These are phyloP conservation scores for Sanderia malayensis DNA, from an alignment of 30 jellyfish, hydroid and myxozoan species.

Conservation along the genomic window DNA sequence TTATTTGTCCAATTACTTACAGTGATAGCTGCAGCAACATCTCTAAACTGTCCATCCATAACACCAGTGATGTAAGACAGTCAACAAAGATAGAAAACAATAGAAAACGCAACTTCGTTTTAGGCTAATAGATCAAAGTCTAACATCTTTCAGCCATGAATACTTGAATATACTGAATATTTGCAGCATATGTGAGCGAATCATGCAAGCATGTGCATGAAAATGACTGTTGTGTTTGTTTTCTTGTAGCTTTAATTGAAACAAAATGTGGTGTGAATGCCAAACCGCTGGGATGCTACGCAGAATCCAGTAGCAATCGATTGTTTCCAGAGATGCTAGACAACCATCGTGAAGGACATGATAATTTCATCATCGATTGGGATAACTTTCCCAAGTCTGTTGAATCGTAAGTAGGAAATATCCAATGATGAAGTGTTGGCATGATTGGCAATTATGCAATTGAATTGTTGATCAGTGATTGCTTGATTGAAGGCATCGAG, in stretches of 20 bases:
- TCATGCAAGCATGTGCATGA: too few species aligned
- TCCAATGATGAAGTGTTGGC: neutral
- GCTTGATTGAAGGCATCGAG: neutral
- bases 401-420: constrained; percentile 34
- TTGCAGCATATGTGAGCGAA: too few species aligned
- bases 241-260: constrained; percentile 63
- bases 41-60: too few species aligned
- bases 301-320: constrained; percentile 37
- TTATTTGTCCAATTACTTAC: too few species aligned
- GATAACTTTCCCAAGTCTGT: constrained; percentile 27
- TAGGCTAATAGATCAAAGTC: too few species aligned
- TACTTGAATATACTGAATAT: too few species aligned
- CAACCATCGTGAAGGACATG: constrained; percentile 62
- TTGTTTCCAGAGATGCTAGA: constrained; percentile 57
- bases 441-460: neutral
- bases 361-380: constrained; percentile 42
- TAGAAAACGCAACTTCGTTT: too few species aligned
- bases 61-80: too few species aligned
- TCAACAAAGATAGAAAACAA: too few species aligned
- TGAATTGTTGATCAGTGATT: neutral
- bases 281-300: constrained; percentile 75
- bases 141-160: too few species aligned
- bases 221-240: too few species aligned
- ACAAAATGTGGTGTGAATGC: constrained; percentile 54
- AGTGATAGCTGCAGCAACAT: too few species aligned